Evolutionary conservation across 2,797 vertebrate species (phyloP).

Genomic region (Garrulus glandarius): DNA sequence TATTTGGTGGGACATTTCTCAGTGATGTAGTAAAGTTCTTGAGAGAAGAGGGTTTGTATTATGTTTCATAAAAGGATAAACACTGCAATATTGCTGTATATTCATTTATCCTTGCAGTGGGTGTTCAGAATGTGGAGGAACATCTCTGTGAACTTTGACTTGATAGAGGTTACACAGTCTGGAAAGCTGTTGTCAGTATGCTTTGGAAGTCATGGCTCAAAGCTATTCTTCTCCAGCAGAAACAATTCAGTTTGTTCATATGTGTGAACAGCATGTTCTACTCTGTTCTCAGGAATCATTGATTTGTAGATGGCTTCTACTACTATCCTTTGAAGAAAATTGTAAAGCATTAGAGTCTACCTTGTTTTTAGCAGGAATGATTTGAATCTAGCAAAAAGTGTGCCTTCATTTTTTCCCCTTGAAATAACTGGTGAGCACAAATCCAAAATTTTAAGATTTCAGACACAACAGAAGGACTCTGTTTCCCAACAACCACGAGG

Average conservation of each 20-base stretch:
- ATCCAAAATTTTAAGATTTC: background rate
- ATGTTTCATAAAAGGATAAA: constrained; percentile 14
- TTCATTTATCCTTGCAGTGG: background rate
- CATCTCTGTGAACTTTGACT: background rate
- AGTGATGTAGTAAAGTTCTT: background rate
- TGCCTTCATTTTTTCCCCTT: background rate
- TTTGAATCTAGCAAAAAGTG: background rate
- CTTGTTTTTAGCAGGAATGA: background rate
- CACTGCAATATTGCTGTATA: background rate
- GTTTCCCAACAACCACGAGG: background rate
- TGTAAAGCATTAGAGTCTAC: background rate
- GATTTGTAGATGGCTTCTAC: background rate
- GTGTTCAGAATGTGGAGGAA: background rate
- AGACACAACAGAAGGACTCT: background rate
- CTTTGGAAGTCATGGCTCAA: background rate
- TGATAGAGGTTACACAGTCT: background rate
- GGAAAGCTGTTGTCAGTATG: background rate
- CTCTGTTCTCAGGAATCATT: background rate
- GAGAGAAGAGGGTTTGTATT: background rate
- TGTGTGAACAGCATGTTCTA: background rate
- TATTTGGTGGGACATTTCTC: background rate
- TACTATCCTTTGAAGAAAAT: background rate
- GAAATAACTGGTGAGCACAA: background rate
- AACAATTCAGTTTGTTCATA: background rate
- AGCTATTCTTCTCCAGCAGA: background rate